These are phyloP conservation scores for Luperina nickerlii DNA, from an alignment of 2,888 invertebrate genomes.

Conservation along the genomic window DNA sequence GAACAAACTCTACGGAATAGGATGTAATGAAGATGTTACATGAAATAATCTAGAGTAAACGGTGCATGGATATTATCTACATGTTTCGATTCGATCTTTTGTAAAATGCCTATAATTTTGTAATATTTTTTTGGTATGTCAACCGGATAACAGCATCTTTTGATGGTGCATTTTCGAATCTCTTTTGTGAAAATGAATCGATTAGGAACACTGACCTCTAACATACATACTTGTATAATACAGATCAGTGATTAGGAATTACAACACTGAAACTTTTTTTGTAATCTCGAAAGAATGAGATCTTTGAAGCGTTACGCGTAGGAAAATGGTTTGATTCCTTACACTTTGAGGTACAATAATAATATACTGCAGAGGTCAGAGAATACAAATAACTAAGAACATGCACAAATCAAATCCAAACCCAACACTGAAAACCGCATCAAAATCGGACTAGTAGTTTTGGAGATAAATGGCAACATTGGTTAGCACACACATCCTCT, in stretches of 20 bases:
- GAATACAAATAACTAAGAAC: neutral
- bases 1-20: too few relatives aligned
- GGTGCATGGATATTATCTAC: neutral
- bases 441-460: too few relatives aligned
- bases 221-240: too few relatives aligned
- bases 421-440: too few relatives aligned
- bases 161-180: neutral
- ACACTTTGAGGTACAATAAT: neutral
- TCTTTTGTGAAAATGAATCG: constrained; percentile 9
- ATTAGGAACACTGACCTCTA: neutral
- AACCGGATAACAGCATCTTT: neutral
- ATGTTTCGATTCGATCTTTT: constrained; percentile 5
- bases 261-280: constrained; percentile 1
- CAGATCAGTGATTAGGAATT: neutral
- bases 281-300: neutral
- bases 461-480: too few relatives aligned
- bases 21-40: neutral
- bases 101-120: constrained; percentile 6
- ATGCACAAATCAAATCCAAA: too few relatives aligned
- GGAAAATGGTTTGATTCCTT: neutral
- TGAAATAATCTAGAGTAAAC: neutral
- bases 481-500: too few relatives aligned
- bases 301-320: neutral
- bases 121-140: neutral
- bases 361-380: neutral